These are phyloP conservation scores for Chironomus striatipennis DNA, from an alignment of 1,140 invertebrate genomes.

Conservation along the genomic window DNA sequence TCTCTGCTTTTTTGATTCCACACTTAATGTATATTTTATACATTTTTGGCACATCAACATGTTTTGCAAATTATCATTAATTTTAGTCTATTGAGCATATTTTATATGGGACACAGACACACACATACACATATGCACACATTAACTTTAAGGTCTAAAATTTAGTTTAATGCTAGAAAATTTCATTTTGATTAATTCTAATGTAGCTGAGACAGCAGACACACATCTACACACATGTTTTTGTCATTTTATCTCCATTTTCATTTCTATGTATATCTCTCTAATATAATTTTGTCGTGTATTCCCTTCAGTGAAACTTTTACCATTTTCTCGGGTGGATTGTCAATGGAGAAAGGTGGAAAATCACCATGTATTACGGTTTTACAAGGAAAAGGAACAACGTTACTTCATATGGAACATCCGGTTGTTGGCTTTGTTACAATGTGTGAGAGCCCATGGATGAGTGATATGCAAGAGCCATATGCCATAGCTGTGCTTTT, in stretches of 20 bases:
- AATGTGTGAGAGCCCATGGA: slow-evolving; percentile 87
- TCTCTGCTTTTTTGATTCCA: no score
- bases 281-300: background rate
- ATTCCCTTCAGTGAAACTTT: slow-evolving; percentile 62
- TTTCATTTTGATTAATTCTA: background rate
- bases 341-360: slow-evolving; percentile 80
- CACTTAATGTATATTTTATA: no score
- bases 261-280: background rate
- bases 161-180: background rate
- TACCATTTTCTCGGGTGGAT: slow-evolving; percentile 91
- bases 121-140: no score
- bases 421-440: slow-evolving; percentile 95
- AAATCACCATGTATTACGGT: slow-evolving; percentile 92
- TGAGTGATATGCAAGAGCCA: slow-evolving; percentile 90
- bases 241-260: background rate
- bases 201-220: no score
- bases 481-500: slow-evolving; percentile 95
- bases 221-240: background rate
- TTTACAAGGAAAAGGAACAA: slow-evolving; percentile 83
- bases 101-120: no score
- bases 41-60: background rate
- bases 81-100: background rate
- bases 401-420: slow-evolving; percentile 98
- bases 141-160: no score
- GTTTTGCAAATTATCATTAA: background rate